Evolutionary conservation across 2,797 vertebrate genomes (phyloP).

Genomic region (Dallia pectoralis): DNA sequence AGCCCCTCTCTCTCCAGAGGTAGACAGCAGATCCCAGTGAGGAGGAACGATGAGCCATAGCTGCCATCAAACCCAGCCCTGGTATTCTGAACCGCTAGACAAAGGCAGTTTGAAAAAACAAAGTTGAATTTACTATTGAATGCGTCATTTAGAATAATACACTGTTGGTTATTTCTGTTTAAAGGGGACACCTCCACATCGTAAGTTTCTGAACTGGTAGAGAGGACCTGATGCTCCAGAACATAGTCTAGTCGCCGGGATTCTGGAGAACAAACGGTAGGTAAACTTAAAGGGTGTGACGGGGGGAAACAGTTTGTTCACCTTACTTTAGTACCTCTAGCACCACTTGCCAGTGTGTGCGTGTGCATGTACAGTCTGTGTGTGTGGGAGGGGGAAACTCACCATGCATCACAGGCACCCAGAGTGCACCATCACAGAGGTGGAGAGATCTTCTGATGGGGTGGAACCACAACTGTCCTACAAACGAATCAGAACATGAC

Average conservation of each 20-base stretch:
- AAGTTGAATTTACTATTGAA: not conserved
- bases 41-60: constrained; percentile 80
- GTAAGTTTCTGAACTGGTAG: constrained; percentile 88
- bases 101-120: not conserved
- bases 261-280: constrained; percentile 61
- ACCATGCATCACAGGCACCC: constrained; percentile 89
- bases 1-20: constrained; percentile 82
- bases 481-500: constrained; percentile 71
- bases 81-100: constrained; percentile 83
- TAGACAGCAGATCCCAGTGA: constrained; percentile 84
- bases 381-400: constrained; percentile 16
- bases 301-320: not conserved
- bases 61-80: constrained; percentile 83
- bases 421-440: constrained; percentile 80
- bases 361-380: not conserved
- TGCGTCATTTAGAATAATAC: not conserved
- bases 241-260: constrained; percentile 86
- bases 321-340: not conserved
- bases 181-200: constrained; percentile 79
- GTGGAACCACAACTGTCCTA: constrained; percentile 87
- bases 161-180: not conserved
- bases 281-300: not conserved
- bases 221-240: constrained; percentile 84
- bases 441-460: constrained; percentile 79
- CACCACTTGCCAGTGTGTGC: not conserved